Conservation (phyloP, 2,113 vertebrate genomes). For the Odontophorus gujanensis region DNA sequence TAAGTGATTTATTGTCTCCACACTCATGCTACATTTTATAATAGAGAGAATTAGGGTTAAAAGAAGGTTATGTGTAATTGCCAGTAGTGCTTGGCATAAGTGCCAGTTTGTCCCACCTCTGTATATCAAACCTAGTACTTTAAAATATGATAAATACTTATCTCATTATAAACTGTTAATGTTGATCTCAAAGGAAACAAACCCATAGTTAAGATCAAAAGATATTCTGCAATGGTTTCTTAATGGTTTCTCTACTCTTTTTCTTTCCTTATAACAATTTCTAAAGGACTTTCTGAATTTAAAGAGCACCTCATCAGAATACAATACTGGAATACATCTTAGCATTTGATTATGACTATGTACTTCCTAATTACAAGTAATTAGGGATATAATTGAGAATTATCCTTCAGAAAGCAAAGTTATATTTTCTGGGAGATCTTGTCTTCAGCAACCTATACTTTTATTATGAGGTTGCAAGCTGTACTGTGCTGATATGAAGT, state of each 20-base stretch:
- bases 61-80: constrained; percentile 48
- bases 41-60: constrained; percentile 46
- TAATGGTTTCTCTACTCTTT: neutral
- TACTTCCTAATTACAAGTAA: neutral
- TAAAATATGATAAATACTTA: constrained; percentile 39
- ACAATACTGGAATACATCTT: neutral
- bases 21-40: neutral
- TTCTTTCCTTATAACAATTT: neutral
- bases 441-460: neutral
- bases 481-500: neutral
- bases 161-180: constrained; percentile 31
- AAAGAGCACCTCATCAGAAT: neutral
- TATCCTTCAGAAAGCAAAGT: neutral
- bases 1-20: constrained; percentile 52
- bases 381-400: neutral
- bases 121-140: constrained; percentile 3
- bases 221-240: neutral
- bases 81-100: neutral
- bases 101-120: constrained; percentile 25
- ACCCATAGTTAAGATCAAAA: neutral
- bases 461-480: neutral
- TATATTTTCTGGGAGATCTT: neutral
- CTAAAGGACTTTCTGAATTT: neutral
- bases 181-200: neutral
- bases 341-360: neutral